phyloP scores from a whole-genome alignment of 2,797 vertebrate species.

The Pantherophis alleghaniensis region DNA sequence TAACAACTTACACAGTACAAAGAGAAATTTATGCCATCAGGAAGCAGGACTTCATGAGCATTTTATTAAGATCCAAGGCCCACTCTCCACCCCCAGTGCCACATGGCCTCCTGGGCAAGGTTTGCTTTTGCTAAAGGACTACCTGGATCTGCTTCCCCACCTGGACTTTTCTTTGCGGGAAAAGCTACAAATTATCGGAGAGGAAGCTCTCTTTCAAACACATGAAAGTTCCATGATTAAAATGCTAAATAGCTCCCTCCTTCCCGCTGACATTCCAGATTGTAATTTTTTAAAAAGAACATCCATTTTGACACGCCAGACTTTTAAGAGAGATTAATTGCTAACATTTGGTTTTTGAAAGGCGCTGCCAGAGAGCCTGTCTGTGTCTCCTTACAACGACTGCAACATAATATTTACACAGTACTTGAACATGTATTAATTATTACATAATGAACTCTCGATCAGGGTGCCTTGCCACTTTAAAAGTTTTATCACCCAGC shows the following conservation, averaged over 20 bases:
- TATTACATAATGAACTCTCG: slow-evolving; percentile 71
- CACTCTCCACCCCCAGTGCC: background rate
- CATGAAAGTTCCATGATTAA: slow-evolving; percentile 55
- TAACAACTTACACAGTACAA: background rate
- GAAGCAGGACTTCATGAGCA: background rate
- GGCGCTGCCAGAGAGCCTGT: slow-evolving; percentile 65
- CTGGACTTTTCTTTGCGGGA: background rate
- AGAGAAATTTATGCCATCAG: background rate
- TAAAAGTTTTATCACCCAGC: slow-evolving; percentile 69
- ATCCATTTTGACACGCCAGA: slow-evolving; percentile 63
- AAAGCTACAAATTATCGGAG: background rate
- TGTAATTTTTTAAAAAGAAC: slow-evolving; percentile 67
- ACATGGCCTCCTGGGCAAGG: background rate
- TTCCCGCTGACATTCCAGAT: slow-evolving; percentile 49
- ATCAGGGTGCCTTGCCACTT: slow-evolving; percentile 53
- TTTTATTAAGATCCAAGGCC: background rate
- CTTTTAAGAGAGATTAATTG: slow-evolving; percentile 73
- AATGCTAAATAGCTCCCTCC: slow-evolving; percentile 38
- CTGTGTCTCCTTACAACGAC: slow-evolving; percentile 72
- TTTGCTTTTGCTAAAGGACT: background rate
- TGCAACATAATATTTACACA: slow-evolving; percentile 76
- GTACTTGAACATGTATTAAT: slow-evolving; percentile 74
- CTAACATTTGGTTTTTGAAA: slow-evolving; percentile 68
- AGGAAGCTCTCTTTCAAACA: background rate
- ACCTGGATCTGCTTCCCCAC: background rate